These are phyloP conservation scores for Polietes domitor DNA, from an alignment of 2,888 invertebrate species.

Conservation along the genomic window DNA sequence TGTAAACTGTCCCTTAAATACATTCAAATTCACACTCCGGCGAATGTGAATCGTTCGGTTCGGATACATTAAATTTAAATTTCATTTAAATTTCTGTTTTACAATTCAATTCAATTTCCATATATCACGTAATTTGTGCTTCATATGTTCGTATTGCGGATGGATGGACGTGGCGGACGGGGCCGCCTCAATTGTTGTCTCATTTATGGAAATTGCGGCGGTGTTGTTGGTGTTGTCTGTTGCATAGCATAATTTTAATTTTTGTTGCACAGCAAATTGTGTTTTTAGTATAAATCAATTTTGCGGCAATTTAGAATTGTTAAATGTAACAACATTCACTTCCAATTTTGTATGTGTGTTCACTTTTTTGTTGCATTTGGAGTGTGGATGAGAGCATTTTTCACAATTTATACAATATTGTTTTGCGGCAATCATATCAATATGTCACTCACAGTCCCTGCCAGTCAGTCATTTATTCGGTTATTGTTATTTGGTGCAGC, in stretches of 20 bases:
- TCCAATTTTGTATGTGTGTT: neutral
- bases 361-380: neutral
- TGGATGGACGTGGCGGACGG: neutral
- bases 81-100: constrained; percentile 33
- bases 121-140: constrained; percentile 30
- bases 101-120: constrained; percentile 35
- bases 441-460: constrained; percentile 1
- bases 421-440: constrained; percentile 29
- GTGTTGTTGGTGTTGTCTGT: constrained; percentile 5
- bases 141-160: neutral
- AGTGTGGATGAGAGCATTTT: neutral
- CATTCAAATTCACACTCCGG: neutral
- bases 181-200: constrained; percentile 4
- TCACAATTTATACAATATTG: neutral
- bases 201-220: constrained; percentile 19
- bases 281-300: constrained; percentile 29
- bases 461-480: neutral
- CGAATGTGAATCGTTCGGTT: neutral
- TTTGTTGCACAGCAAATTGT: neutral
- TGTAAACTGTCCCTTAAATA: neutral
- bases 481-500: neutral
- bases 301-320: constrained; percentile 30
- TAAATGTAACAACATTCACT: neutral
- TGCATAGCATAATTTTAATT: constrained; percentile 16
- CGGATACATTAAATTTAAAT: neutral